Conservation (phyloP, 1,140 invertebrate genomes). For the Zaprionus taronus region DNA sequence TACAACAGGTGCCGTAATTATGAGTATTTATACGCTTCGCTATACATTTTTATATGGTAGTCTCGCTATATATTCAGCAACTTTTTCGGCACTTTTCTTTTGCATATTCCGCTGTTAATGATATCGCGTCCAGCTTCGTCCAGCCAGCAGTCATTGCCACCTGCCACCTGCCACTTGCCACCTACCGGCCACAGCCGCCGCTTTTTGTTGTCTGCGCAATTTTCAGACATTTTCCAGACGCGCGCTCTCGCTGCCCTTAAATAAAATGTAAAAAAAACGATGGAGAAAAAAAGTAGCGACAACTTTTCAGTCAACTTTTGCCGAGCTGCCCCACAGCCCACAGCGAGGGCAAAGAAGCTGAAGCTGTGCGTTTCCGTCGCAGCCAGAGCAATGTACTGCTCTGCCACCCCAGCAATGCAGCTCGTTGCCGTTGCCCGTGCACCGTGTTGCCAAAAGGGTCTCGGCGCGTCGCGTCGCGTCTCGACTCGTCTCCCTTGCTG, state of each 20-base stretch:
- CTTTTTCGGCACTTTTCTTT: conserved; percentile 61
- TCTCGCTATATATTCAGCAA: conserved; percentile 14
- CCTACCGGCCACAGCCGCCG: conserved; percentile 39
- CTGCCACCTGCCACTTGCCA: conserved; percentile 43
- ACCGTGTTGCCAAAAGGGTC: conserved; percentile 60
- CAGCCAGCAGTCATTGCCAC: conserved; percentile 56
- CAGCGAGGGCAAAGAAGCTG: conserved; percentile 59
- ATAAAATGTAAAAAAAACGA: conserved; percentile 47
- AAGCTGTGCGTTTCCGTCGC: conserved; percentile 70
- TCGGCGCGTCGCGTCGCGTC: conserved; percentile 41
- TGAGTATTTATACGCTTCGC: conserved; percentile 51
- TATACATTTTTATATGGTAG: neutral
- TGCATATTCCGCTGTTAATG: conserved; percentile 56
- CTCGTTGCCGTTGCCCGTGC: conserved; percentile 7
- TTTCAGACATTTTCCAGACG: conserved; percentile 83
- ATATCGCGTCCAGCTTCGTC: conserved; percentile 58
- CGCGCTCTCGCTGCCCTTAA: conserved; percentile 48
- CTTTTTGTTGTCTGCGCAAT: conserved; percentile 71
- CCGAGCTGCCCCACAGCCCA: conserved; percentile 60
- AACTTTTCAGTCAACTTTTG: conserved; percentile 76
- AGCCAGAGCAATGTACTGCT: conserved; percentile 72
- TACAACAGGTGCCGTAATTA: conserved; percentile 55
- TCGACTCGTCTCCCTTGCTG: conserved; percentile 50
- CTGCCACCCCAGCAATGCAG: conserved; percentile 12
- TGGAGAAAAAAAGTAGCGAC: conserved; percentile 48